phyloP scores from a whole-genome alignment of 2,888 invertebrate species.

The Cantharis lateralis region DNA sequence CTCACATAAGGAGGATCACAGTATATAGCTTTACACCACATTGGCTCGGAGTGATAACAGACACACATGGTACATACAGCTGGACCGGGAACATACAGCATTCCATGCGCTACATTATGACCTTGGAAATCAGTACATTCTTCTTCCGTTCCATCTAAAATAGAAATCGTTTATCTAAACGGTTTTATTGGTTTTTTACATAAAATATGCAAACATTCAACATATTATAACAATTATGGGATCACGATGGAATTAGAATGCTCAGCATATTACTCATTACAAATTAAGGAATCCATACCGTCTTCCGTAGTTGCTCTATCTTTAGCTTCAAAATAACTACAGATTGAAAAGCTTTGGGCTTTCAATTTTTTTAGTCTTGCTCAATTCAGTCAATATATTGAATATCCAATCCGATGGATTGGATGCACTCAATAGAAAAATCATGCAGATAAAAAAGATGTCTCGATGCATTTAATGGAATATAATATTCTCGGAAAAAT shows the following conservation, averaged over 20 bases:
- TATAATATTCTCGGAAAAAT: too few relatives aligned
- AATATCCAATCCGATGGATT: too few relatives aligned
- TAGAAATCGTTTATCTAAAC: background rate
- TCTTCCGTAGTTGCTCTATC: too few relatives aligned
- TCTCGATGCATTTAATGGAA: too few relatives aligned
- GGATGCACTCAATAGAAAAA: too few relatives aligned
- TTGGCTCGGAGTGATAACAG: conserved; percentile 83
- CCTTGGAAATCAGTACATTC: conserved; percentile 86
- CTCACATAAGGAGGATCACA: conserved; percentile 86
- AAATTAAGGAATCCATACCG: too few relatives aligned
- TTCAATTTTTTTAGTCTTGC: too few relatives aligned
- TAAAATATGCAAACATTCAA: background rate
- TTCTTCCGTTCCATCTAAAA: conserved; percentile 71
- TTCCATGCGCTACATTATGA: conserved; percentile 75
- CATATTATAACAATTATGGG: background rate
- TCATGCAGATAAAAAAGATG: too few relatives aligned
- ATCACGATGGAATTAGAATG: background rate
- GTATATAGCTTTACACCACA: conserved; percentile 87
- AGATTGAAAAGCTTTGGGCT: too few relatives aligned
- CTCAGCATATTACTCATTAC: background rate
- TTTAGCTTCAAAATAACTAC: too few relatives aligned
- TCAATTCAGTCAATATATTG: too few relatives aligned
- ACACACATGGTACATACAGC: conserved; percentile 85
- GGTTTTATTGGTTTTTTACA: background rate
- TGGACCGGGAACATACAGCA: conserved; percentile 82